These are phyloP conservation scores for Volucella inflata DNA, from an alignment of 2,888 invertebrate species.

Conservation along the genomic window DNA sequence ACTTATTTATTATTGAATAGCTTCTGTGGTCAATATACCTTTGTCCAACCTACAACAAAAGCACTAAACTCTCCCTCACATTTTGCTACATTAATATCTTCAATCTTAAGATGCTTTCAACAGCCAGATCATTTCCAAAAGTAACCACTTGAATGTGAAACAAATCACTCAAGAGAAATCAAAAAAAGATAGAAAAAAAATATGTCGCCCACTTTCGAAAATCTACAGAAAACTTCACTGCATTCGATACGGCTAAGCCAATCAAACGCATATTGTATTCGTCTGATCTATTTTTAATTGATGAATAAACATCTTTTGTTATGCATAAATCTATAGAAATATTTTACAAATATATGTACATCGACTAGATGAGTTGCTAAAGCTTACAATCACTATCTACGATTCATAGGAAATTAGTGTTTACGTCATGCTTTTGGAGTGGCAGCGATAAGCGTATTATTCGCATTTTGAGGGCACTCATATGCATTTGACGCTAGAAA, in stretches of 20 bases:
- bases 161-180: not conserved
- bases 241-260: not conserved
- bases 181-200: no score
- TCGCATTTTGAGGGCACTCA: slow-evolving; percentile 24
- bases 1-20: no score
- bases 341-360: not conserved
- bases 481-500: slow-evolving; percentile 34
- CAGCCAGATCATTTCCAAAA: slow-evolving; percentile 12
- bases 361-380: slow-evolving; percentile 4
- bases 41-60: no score
- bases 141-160: slow-evolving; percentile 19
- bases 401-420: no score
- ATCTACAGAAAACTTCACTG: not conserved
- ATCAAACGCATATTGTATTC: not conserved
- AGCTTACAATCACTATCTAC: not conserved
- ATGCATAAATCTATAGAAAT: slow-evolving; percentile 30
- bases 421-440: no score
- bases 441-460: not conserved
- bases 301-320: slow-evolving; percentile 27
- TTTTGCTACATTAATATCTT: not conserved
- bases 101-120: slow-evolving; percentile 8
- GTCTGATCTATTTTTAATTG: slow-evolving; percentile 6
- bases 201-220: slow-evolving; percentile 9
- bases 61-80: not conserved
- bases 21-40: no score